A percentile compares a stretch with the other conserved stretches of the same genome.
These are phyloP conservation scores for Tipula helvola DNA, from an alignment of 2,888 invertebrate species.

Conservation along the genomic window DNA sequence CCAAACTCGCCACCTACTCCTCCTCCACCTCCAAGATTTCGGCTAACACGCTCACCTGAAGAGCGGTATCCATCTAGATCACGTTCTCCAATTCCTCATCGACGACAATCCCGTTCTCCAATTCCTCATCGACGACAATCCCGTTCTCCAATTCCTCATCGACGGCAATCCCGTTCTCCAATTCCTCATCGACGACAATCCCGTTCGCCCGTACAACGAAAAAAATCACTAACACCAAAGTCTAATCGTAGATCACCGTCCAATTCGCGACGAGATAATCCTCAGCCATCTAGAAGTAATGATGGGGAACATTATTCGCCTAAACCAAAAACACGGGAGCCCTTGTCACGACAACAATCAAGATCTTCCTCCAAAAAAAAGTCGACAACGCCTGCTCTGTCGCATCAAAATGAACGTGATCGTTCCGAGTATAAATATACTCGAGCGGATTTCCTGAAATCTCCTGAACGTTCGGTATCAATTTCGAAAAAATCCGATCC, in stretches of 20 bases:
- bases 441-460: not conserved
- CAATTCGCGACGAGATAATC: not conserved
- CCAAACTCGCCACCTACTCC: not conserved
- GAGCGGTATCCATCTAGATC: not conserved
- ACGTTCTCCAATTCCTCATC: not conserved
- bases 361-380: not conserved
- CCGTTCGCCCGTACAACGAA: not conserved
- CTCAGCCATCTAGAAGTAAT: not conserved
- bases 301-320: not conserved
- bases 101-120: not conserved
- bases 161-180: too few relatives aligned
- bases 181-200: not conserved
- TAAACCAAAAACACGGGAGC: not conserved
- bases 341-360: not conserved
- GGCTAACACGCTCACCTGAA: not conserved
- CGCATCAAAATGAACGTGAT: not conserved
- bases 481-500: not conserved
- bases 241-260: not conserved
- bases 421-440: not conserved
- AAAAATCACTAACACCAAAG: not conserved
- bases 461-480: not conserved
- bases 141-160: too few relatives aligned
- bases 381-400: not conserved
- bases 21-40: not conserved
- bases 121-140: not conserved